These are phyloP conservation scores for Lysandra bellargus DNA, from an alignment of 2,888 invertebrate species.

Conservation along the genomic window DNA sequence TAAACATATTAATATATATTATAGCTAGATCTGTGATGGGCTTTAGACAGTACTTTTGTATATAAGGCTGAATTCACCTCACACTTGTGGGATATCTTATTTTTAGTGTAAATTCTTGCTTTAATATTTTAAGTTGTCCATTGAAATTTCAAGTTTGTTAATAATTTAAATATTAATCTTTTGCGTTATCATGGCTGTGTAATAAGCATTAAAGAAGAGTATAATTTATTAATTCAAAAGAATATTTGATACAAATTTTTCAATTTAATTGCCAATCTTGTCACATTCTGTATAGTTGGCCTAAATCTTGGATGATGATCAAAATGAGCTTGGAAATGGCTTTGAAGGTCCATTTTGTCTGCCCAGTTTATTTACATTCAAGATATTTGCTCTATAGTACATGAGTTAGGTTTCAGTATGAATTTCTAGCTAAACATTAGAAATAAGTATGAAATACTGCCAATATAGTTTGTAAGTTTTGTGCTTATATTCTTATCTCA, in stretches of 20 bases:
- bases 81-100: slow-evolving; percentile 43
- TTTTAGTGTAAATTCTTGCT: slow-evolving; percentile 53
- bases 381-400: slow-evolving; percentile 11
- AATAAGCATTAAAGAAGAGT: slow-evolving; percentile 31
- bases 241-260: not conserved
- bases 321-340: not conserved
- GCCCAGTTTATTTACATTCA: not conserved
- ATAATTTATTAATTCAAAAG: slow-evolving; percentile 18
- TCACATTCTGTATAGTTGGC: not conserved
- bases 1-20: too few species aligned
- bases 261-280: slow-evolving; percentile 19
- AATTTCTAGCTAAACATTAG: slow-evolving; percentile 41
- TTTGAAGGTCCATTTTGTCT: not conserved
- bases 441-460: slow-evolving; percentile 53
- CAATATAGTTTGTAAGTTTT: slow-evolving; percentile 61
- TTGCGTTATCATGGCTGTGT: slow-evolving; percentile 41
- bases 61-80: slow-evolving; percentile 61
- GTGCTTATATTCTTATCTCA: slow-evolving; percentile 47
- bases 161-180: slow-evolving; percentile 33
- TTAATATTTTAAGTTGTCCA: slow-evolving; percentile 43
- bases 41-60: slow-evolving; percentile 51
- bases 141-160: slow-evolving; percentile 37
- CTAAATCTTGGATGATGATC: not conserved
- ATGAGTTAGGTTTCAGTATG: slow-evolving; percentile 20
- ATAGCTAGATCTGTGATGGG: too few species aligned